Percentiles rank a stretch among this genome's conserved stretches.
These are phyloP conservation scores for Hafferia zeledoni DNA, from an alignment of 2,797 vertebrate genomes.

Conservation along the genomic window DNA sequence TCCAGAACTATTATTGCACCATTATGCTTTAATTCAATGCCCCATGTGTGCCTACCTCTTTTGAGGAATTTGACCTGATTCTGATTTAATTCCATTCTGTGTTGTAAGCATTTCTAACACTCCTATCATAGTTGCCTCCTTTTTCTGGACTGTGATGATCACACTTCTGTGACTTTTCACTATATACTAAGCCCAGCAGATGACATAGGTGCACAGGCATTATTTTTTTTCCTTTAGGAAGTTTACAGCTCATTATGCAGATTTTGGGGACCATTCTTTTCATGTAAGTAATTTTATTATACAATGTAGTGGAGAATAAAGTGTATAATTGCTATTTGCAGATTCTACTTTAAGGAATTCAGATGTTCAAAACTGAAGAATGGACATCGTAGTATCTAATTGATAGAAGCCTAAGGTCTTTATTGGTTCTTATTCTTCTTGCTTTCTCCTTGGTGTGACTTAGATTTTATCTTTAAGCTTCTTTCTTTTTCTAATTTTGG, in stretches of 20 bases:
- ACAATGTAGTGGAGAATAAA: background rate
- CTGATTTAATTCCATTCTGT: background rate
- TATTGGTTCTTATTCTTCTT: background rate
- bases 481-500: background rate
- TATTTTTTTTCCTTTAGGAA: background rate
- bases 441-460: background rate
- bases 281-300: background rate
- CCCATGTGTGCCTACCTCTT: background rate
- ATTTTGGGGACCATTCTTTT: background rate
- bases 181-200: background rate
- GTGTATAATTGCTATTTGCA: background rate
- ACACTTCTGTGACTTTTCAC: background rate
- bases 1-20: background rate
- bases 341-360: background rate
- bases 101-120: background rate
- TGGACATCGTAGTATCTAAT: background rate
- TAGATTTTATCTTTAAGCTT: background rate
- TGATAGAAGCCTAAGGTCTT: background rate
- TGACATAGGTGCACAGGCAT: background rate
- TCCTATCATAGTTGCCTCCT: background rate
- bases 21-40: background rate
- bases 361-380: background rate
- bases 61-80: background rate
- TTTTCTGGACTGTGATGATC: background rate
- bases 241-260: background rate